A percentile compares a stretch with the other conserved stretches of the same genome.
These are phyloP conservation scores for Drosophila hydei DNA, from an alignment of 1,140 invertebrate genomes.

Conservation along the genomic window DNA sequence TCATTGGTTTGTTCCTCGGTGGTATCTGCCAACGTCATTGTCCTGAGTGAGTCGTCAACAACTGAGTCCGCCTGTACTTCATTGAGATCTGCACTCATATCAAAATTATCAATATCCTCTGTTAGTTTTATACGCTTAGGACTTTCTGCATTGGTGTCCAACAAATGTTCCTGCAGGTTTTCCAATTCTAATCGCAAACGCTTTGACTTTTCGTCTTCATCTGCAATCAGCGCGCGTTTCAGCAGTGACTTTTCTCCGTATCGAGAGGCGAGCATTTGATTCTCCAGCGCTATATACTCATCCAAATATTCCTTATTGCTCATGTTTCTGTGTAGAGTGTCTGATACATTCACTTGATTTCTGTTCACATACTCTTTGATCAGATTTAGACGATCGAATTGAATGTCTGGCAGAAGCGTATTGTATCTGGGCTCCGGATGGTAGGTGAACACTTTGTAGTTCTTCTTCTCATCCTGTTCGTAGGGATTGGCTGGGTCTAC, in stretches of 20 bases:
- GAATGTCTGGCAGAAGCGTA: conserved; percentile 74
- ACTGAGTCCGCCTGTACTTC: conserved; percentile 33
- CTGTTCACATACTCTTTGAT: conserved; percentile 74
- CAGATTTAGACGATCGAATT: conserved; percentile 70
- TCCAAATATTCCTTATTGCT: conserved; percentile 63
- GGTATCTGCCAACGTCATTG: not conserved
- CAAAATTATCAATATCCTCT: not conserved
- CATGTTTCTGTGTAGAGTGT: conserved; percentile 46
- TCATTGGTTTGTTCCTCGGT: not conserved
- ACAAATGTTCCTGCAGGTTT: conserved; percentile 29
- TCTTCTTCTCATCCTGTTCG: conserved; percentile 74
- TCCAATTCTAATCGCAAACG: not conserved
- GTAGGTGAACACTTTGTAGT: conserved; percentile 78
- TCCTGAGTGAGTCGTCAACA: conserved; percentile 26
- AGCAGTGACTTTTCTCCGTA: conserved; percentile 43
- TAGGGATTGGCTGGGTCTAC: conserved; percentile 69
- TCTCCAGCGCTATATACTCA: conserved; percentile 69
- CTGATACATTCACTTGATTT: conserved; percentile 52
- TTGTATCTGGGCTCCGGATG: conserved; percentile 79
- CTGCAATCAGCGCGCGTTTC: not conserved
- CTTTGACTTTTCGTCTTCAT: not conserved
- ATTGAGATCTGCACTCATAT: conserved; percentile 7
- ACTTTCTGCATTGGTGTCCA: not conserved
- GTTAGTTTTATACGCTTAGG: conserved; percentile 7
- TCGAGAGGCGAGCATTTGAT: conserved; percentile 69